phyloP scores from a whole-genome alignment of 2,888 invertebrate genomes.

The Drosophila maculinotata region DNA sequence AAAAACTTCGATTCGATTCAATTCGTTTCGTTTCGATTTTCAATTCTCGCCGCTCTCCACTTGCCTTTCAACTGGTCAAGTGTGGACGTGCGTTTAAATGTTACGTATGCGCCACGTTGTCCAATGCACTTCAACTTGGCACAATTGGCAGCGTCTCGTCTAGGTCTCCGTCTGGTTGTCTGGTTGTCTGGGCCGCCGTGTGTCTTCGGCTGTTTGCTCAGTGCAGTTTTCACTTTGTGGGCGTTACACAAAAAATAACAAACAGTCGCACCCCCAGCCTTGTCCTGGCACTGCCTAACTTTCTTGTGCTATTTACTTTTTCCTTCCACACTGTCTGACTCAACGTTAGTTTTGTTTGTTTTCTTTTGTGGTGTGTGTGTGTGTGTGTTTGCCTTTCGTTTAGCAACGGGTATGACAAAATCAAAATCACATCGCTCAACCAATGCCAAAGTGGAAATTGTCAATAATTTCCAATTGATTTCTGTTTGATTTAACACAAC shows the following conservation, averaged over 20 bases:
- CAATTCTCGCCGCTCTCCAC: slow-evolving; percentile 32
- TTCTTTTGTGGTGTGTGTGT: slow-evolving; percentile 19
- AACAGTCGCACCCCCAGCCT: slow-evolving; percentile 23
- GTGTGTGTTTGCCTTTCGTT: slow-evolving; percentile 73
- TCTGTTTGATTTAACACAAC: slow-evolving; percentile 81
- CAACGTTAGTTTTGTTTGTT: slow-evolving; percentile 57
- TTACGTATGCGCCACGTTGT: slow-evolving; percentile 75
- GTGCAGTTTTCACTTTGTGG: slow-evolving; percentile 63
- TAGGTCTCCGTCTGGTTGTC: slow-evolving; percentile 12
- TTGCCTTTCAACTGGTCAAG: slow-evolving; percentile 58
- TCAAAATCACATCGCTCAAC: slow-evolving; percentile 68
- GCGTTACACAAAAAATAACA: slow-evolving; percentile 40
- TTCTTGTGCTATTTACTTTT: slow-evolving; percentile 62
- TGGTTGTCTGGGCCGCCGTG: slow-evolving; percentile 21
- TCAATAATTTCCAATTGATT: slow-evolving; percentile 84
- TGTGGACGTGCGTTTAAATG: slow-evolving; percentile 73
- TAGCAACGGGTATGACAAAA: slow-evolving; percentile 65
- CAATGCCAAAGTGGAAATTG: slow-evolving; percentile 83
- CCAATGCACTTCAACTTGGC: slow-evolving; percentile 61
- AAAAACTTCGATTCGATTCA: slow-evolving; percentile 55
- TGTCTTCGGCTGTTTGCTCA: slow-evolving; percentile 58
- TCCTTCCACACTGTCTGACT: slow-evolving; percentile 48
- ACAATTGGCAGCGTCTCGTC: slow-evolving; percentile 60
- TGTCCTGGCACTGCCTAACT: slow-evolving; percentile 5
- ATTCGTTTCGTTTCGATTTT: slow-evolving; percentile 59